Percentiles rank a stretch among this genome's conserved stretches.
phyloP scores from a whole-genome alignment of 1,140 invertebrate species.

The Zaprionus taronus region DNA sequence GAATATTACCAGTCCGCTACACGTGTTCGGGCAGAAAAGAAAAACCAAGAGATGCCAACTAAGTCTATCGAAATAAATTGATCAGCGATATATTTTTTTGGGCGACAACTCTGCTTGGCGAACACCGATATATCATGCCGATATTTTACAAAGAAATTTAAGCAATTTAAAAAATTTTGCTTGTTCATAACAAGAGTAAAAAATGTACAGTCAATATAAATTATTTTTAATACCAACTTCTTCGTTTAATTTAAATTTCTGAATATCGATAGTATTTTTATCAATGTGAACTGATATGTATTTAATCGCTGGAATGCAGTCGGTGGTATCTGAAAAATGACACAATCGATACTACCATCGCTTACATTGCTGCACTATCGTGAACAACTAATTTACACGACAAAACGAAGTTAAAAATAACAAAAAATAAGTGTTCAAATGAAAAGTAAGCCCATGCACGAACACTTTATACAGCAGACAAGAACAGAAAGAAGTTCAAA shows the following conservation, averaged over 20 bases:
- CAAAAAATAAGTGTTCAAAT: constrained; percentile 67
- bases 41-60: neutral
- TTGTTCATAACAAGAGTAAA: neutral
- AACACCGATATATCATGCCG: neutral
- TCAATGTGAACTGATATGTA: neutral
- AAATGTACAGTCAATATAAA: too few species aligned
- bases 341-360: constrained; percentile 1
- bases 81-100: neutral
- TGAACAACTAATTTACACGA: constrained; percentile 50
- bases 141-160: neutral
- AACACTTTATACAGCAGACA: neutral
- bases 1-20: constrained; percentile 53
- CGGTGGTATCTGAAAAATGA: neutral
- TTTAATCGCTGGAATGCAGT: neutral
- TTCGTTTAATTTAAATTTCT: neutral
- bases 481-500: neutral
- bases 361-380: constrained; percentile 17
- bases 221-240: too few species aligned
- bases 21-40: constrained; percentile 56
- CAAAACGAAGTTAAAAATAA: constrained; percentile 54
- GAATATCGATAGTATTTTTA: neutral
- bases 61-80: neutral
- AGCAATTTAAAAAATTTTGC: neutral
- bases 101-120: neutral
- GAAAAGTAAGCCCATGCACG: constrained; percentile 63